Conservation (phyloP, 2,797 vertebrate species). For the Adrianichthys oophorus region DNA sequence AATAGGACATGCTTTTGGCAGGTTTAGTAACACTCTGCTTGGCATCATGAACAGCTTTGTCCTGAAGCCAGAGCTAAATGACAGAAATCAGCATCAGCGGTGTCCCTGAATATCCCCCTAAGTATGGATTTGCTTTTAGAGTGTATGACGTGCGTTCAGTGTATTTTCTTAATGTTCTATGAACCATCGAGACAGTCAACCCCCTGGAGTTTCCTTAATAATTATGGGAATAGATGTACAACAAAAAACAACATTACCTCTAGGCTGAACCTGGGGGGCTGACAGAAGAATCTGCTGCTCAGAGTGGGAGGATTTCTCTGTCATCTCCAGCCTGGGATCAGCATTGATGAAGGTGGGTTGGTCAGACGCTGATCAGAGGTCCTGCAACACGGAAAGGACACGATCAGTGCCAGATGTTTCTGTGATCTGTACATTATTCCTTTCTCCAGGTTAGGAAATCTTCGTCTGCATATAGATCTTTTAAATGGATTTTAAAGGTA, state of each 20-base stretch:
- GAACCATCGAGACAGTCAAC: conserved; percentile 12
- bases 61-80: conserved; percentile 35
- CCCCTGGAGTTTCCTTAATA: conserved; percentile 11
- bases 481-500: no score
- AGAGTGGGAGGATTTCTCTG: no score
- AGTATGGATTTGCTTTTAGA: conserved; percentile 42
- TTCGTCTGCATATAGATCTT: no score
- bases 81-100: conserved; percentile 37
- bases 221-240: conserved; percentile 22
- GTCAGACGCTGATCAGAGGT: conserved; percentile 16
- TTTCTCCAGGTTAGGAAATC: background rate
- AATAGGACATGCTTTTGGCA: conserved; percentile 33
- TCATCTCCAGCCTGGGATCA: background rate
- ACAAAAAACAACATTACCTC: conserved; percentile 17
- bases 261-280: conserved; percentile 16
- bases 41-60: conserved; percentile 33
- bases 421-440: no score
- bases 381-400: no score
- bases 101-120: conserved; percentile 29
- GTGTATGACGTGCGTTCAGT: conserved; percentile 28
- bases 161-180: conserved; percentile 25
- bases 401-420: conserved; percentile 2
- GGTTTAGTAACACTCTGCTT: conserved; percentile 52
- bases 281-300: conserved; percentile 12
- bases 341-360: conserved; percentile 26